Conservation (phyloP, 2,113 vertebrate species). For the Tiliqua scincoides region DNA sequence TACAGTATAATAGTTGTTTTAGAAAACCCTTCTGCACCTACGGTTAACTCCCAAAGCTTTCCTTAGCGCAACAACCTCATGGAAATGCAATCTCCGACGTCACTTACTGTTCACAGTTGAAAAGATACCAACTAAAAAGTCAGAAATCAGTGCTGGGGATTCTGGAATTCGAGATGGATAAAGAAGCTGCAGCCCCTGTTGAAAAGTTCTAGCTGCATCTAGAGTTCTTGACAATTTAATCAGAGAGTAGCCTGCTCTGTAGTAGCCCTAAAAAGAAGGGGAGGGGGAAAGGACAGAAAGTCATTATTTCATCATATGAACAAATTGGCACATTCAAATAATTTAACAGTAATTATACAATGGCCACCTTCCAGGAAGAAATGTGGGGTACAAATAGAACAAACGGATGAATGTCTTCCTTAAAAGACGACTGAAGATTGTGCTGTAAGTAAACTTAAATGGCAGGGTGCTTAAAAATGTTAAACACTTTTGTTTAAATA, state of each 20-base stretch:
- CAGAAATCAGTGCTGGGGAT: conserved; percentile 60
- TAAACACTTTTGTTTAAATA: not conserved
- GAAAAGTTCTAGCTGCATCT: conserved; percentile 68
- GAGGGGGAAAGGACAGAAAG: not conserved
- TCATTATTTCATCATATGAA: accelerated
- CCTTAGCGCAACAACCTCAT: not conserved
- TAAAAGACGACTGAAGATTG: not conserved
- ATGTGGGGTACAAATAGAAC: no score
- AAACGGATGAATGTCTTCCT: not conserved
- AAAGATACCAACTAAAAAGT: conserved; percentile 78
- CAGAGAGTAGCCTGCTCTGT: conserved; percentile 74
- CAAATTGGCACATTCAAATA: not conserved
- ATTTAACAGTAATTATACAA: not conserved
- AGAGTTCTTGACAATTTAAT: conserved; percentile 55
- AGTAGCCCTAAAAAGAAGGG: conserved; percentile 72
- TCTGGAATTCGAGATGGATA: conserved; percentile 35
- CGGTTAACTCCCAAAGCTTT: not conserved
- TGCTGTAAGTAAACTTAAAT: not conserved
- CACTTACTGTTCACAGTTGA: conserved; percentile 73
- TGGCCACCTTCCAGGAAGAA: no score
- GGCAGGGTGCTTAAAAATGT: not conserved
- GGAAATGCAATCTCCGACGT: not conserved
- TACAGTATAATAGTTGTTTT: not conserved
- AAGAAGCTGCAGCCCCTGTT: conserved; percentile 69
- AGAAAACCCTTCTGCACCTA: not conserved